These are phyloP conservation scores for Zoanthus sociatus DNA, from an alignment of 92 coral and sea anemone genomes.

Conservation along the genomic window DNA sequence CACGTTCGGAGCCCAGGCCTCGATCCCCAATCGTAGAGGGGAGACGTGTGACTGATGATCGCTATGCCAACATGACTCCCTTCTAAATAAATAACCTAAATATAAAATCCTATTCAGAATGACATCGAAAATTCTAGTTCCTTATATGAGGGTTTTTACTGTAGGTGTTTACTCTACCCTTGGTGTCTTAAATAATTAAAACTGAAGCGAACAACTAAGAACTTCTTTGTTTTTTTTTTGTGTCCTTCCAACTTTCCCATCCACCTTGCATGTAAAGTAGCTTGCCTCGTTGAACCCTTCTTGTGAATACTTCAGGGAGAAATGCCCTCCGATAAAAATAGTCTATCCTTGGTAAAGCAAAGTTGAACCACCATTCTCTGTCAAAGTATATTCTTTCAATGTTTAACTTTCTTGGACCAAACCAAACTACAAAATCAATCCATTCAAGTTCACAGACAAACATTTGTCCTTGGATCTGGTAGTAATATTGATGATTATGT, in stretches of 20 bases:
- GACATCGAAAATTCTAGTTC: no score
- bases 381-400: constrained; percentile 45
- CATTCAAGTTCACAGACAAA: constrained; percentile 51
- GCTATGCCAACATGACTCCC: no score
- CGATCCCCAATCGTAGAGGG: no score
- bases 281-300: neutral
- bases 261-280: neutral
- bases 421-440: constrained; percentile 72
- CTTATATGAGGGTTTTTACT: no score
- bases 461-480: constrained; percentile 76
- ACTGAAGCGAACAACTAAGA: no score
- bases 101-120: no score
- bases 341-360: neutral
- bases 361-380: constrained; percentile 1
- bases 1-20: no score
- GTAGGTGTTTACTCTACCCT: no score
- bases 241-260: neutral
- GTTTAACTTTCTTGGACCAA: constrained; percentile 37
- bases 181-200: no score
- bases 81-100: no score
- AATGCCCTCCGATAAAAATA: neutral
- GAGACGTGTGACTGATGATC: no score
- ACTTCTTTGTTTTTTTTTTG: neutral
- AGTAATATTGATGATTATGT: constrained; percentile 34
- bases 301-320: neutral